Evolutionary conservation across 2,888 invertebrate genomes (phyloP).

Genomic region (Amblyjoppa fuscipennis): DNA sequence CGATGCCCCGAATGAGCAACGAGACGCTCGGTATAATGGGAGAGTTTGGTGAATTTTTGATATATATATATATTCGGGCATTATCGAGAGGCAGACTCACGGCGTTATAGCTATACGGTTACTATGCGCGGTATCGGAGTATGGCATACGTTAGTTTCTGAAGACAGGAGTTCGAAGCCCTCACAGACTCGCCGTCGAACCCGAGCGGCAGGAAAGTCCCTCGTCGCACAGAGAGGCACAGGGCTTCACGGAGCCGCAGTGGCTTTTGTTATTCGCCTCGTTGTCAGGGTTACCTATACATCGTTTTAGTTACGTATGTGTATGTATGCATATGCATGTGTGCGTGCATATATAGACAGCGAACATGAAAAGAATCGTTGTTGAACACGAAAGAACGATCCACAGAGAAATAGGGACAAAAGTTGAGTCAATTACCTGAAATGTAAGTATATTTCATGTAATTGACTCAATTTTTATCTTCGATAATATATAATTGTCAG

Average conservation of each 20-base stretch:
- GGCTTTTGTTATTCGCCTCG: conserved; percentile 51
- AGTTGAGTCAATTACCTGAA: not conserved
- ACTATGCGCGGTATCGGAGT: not conserved
- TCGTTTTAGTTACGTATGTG: not conserved
- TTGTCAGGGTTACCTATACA: conserved; percentile 49
- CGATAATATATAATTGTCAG: not conserved
- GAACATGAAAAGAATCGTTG: not conserved
- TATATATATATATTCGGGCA: not conserved
- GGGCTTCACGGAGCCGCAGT: conserved; percentile 2
- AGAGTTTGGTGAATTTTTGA: conserved; percentile 15
- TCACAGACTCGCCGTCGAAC: not conserved
- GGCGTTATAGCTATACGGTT: not conserved
- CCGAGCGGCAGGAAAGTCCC: conserved; percentile 22
- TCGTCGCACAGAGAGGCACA: conserved; percentile 6
- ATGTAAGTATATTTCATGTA: not conserved
- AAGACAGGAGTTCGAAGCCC: not conserved
- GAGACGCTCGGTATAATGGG: not conserved
- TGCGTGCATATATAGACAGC: not conserved
- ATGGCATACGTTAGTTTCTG: not conserved
- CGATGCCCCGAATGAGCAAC: conserved; percentile 14
- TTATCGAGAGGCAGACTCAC: not conserved
- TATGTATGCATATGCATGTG: not conserved
- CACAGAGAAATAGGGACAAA: not conserved
- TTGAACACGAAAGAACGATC: conserved; percentile 1
- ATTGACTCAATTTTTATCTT: no score